These are phyloP conservation scores for Merluccius polli DNA, from an alignment of 2,797 vertebrate species.

Conservation along the genomic window DNA sequence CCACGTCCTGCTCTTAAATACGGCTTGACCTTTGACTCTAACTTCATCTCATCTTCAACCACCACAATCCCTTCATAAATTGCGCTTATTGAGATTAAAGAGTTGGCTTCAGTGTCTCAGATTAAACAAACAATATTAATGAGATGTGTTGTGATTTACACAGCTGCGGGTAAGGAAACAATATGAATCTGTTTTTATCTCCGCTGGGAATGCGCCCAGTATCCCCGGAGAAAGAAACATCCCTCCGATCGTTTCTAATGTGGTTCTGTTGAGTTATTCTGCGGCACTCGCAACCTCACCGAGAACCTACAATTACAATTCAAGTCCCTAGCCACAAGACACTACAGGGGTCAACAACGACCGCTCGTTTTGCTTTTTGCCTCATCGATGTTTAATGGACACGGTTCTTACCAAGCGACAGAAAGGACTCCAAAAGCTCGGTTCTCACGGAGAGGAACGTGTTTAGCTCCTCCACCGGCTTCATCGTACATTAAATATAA, in stretches of 20 bases:
- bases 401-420: neutral
- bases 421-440: neutral
- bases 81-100: conserved; percentile 38
- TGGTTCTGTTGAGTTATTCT: conserved; percentile 38
- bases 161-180: conserved; percentile 47
- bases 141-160: conserved; percentile 47
- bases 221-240: conserved; percentile 23
- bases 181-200: conserved; percentile 49
- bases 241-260: conserved; percentile 36
- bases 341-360: conserved; percentile 28
- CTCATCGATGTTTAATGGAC: conserved; percentile 11
- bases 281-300: conserved; percentile 39
- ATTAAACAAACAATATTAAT: conserved; percentile 51
- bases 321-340: conserved; percentile 44
- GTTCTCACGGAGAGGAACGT: neutral
- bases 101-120: conserved; percentile 20
- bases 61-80: conserved; percentile 47
- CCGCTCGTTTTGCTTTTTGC: conserved; percentile 7
- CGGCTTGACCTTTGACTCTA: conserved; percentile 23
- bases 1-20: neutral
- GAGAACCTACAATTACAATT: conserved; percentile 36
- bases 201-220: conserved; percentile 28
- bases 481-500: conserved; percentile 18
- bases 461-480: neutral
- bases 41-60: conserved; percentile 12